phyloP scores from a whole-genome alignment of 2,113 vertebrate genomes.

The Peromyscus californicus region DNA sequence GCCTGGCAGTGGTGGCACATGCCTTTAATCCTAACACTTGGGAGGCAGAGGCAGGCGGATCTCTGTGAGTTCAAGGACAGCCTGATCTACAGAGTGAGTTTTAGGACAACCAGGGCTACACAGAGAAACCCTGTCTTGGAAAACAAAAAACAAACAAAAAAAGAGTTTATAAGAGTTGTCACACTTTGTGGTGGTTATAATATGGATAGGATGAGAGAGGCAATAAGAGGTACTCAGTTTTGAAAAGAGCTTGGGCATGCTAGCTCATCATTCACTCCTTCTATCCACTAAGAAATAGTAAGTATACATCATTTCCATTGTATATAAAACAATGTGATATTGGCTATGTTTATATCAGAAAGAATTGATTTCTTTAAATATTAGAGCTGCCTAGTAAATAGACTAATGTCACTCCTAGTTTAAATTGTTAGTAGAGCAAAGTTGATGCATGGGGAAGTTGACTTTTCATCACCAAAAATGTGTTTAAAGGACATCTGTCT shows the following conservation, averaged over 20 bases:
- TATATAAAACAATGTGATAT: neutral
- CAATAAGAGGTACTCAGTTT: neutral
- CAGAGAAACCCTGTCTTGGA: neutral
- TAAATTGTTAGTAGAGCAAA: constrained; percentile 10
- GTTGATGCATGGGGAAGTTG: neutral
- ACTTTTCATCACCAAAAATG: constrained; percentile 22
- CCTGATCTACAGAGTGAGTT: neutral
- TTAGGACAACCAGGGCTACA: neutral
- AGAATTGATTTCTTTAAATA: constrained; percentile 33
- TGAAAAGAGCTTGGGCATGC: neutral
- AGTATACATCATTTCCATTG: neutral
- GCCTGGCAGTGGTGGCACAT: neutral
- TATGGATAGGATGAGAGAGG: neutral
- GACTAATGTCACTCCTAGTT: neutral
- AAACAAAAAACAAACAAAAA: neutral
- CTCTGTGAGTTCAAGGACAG: neutral
- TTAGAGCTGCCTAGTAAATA: neutral
- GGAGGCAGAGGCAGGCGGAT: neutral
- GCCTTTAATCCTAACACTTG: neutral
- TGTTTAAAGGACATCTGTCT: neutral
- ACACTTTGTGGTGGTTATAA: neutral
- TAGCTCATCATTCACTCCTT: neutral
- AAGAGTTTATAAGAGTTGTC: neutral
- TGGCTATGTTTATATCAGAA: constrained; percentile 28
- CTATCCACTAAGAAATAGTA: neutral